Conservation (phyloP, 2,888 invertebrate genomes). For the Sinopyrophorus schimmeli region DNA sequence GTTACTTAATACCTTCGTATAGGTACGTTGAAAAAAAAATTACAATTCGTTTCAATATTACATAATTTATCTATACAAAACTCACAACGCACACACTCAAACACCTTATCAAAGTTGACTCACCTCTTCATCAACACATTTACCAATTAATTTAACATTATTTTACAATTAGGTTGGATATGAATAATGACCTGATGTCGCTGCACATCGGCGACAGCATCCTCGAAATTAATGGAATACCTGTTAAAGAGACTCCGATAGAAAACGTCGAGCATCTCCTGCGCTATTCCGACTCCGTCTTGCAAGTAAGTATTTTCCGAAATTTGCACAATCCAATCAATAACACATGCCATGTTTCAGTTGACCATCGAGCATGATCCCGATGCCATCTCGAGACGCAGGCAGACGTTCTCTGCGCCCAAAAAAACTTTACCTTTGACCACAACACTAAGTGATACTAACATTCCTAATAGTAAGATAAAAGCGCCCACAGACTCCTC, state of each 20-base stretch:
- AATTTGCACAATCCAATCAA: neutral
- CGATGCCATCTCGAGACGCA: conserved; percentile 65
- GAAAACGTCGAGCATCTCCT: conserved; percentile 78
- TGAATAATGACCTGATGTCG: conserved; percentile 79
- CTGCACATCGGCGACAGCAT: conserved; percentile 92
- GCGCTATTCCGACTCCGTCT: conserved; percentile 69
- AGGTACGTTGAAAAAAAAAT: conserved; percentile 57
- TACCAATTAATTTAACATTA: neutral
- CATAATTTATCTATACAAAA: neutral
- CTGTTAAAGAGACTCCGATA: conserved; percentile 77
- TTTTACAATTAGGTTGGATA: conserved; percentile 69
- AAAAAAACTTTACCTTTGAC: conserved; percentile 49
- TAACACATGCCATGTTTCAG: conserved; percentile 51
- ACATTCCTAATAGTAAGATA: conserved; percentile 49
- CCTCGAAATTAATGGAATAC: conserved; percentile 89
- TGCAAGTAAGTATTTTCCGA: conserved; percentile 63
- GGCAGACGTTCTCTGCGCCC: conserved; percentile 36
- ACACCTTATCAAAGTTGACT: too few species aligned
- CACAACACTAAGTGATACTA: conserved; percentile 54
- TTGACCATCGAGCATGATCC: conserved; percentile 91
- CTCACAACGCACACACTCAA: too few species aligned
- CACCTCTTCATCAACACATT: neutral
- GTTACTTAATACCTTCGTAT: conserved; percentile 65
- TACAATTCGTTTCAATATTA: conserved; percentile 4
- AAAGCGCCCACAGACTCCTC: conserved; percentile 36